Evolutionary conservation across 2,797 vertebrate genomes (phyloP).

Genomic region (Diplodus puntazzo): DNA sequence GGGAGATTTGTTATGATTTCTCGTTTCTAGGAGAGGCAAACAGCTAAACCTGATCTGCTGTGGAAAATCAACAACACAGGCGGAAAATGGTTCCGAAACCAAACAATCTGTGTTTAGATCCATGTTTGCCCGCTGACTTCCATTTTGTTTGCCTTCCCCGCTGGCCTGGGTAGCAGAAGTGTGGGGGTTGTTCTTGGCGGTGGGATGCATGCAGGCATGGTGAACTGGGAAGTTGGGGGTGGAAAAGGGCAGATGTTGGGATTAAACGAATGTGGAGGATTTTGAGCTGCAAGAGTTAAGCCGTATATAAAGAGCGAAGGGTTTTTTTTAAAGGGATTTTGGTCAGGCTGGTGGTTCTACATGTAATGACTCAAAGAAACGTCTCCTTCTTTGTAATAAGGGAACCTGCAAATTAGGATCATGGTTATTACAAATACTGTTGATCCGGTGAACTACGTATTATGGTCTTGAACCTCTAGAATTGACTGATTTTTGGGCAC

Average conservation of each 20-base stretch:
- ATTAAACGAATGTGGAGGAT: conserved; percentile 61
- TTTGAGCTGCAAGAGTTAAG: conserved; percentile 52
- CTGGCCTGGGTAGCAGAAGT: conserved; percentile 18
- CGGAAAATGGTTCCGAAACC: conserved; percentile 57
- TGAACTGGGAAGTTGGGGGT: conserved; percentile 38
- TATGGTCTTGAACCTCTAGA: background rate
- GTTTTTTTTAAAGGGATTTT: conserved; percentile 23
- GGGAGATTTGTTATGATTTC: conserved; percentile 61
- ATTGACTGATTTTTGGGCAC: background rate
- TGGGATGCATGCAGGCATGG: conserved; percentile 30
- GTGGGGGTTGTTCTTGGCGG: conserved; percentile 45
- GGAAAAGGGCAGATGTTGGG: conserved; percentile 62
- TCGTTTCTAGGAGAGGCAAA: conserved; percentile 46
- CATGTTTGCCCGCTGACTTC: conserved; percentile 56
- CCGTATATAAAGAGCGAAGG: conserved; percentile 35
- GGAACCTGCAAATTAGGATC: conserved; percentile 8
- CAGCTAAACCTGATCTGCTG: conserved; percentile 55
- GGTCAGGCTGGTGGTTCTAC: conserved; percentile 11
- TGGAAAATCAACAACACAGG: conserved; percentile 58
- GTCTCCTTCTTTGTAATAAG: conserved; percentile 13
- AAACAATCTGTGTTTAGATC: conserved; percentile 65
- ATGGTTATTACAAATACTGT: conserved; percentile 7
- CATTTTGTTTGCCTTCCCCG: conserved; percentile 58
- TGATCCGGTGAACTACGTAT: background rate
- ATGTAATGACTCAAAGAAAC: conserved; percentile 35